Evolutionary conservation across 2,888 invertebrate species (phyloP), one percentile per base, ranked within the genome.

Genomic region (Diadegma fenestrale): DNA sequence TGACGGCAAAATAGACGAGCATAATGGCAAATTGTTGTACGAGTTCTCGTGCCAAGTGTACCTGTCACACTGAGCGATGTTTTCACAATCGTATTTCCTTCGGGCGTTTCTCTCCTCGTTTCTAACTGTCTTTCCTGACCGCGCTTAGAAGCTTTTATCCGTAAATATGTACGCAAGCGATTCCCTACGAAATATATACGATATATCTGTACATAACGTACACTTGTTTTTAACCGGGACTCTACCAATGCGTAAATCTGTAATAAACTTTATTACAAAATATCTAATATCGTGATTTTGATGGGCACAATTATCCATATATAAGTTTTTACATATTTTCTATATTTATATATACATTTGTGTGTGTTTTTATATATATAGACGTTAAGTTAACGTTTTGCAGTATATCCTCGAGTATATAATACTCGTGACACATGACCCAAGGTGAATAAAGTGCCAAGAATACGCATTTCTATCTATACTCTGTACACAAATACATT

Each of bases 61-160:
- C 87, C 89, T 90, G 89, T 88, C 89, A 88, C 87, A 85, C 86
- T 84, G 64, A 61, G 78, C 80, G 86, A 88, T 86, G 82, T 72
- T 87, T 58, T 84, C 85, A 76, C 79, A 82, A 84, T 86, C 73
- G 54, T 72, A 63, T 86, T 84, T 84, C 86, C 86, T 76, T 82
- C 66, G 84, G 84, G 84, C 82, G 77, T 86, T 84, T 80, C 77
- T 84, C n/a, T n/a, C n/a, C n/a, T 41, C 45, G 43, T 76, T 80
- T 84, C 72, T 54, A 76, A 22, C 68, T 45, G 45, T 69, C 75
- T 48, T 64, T 66, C 43, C 80, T 73, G 19, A 19, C 41, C 54
- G 51, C 68, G 51, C 68, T 45, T 72, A 51, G 63, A 51, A 58
- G 61, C 82, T 64, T 54, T 78, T 81, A 17, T 61, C 48, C 45